A percentile compares a stretch with the other conserved stretches of the same genome.
Conservation (phyloP, 1,140 invertebrate genomes). For the Callitettix versicolor region DNA sequence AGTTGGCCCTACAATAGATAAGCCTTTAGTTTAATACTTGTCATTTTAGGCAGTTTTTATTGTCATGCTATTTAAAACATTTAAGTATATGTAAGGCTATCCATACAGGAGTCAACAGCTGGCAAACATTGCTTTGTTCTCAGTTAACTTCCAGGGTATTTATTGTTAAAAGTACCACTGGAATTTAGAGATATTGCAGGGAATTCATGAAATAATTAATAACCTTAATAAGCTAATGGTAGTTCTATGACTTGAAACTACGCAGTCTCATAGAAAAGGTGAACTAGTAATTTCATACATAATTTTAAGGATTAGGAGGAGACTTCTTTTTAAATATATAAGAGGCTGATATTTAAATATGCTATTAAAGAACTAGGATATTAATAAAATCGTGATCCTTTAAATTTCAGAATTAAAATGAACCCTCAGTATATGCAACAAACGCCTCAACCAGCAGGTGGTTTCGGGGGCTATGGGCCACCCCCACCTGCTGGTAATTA, state of each 20-base stretch:
- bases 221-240: too few relatives aligned
- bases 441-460: constrained; percentile 24
- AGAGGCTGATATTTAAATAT: not conserved
- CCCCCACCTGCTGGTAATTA: constrained; percentile 22
- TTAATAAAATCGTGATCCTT: not conserved
- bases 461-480: constrained; percentile 22
- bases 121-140: too few relatives aligned
- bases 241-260: not conserved
- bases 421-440: constrained; percentile 32
- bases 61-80: too few relatives aligned
- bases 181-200: too few relatives aligned
- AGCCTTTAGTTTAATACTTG: too few relatives aligned
- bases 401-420: constrained; percentile 22
- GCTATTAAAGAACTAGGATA: not conserved
- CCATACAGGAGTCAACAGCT: too few relatives aligned
- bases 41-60: too few relatives aligned
- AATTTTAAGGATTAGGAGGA: not conserved
- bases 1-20: too few relatives aligned
- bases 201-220: too few relatives aligned
- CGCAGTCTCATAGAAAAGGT: not conserved
- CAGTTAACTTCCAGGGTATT: too few relatives aligned
- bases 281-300: not conserved
- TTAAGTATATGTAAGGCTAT: too few relatives aligned
- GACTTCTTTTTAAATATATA: not conserved
- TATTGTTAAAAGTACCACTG: too few relatives aligned